Percentiles rank a stretch among this genome's conserved stretches.
phyloP scores from a whole-genome alignment of 2,113 vertebrate species.

The Callionymus lyra region DNA sequence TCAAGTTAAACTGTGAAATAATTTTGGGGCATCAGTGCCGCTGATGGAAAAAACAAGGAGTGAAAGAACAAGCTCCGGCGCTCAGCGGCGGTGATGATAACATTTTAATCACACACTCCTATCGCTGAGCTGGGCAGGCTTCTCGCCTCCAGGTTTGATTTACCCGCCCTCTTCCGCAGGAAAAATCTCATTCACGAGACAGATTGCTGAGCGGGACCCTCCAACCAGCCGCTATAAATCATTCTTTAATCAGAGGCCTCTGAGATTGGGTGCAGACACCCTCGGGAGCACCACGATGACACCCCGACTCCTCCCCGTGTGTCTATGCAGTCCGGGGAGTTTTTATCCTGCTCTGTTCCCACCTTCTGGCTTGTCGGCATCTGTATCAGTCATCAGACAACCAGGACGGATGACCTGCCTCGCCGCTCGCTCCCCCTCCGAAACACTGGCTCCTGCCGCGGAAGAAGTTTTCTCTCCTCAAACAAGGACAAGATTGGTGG shows the following conservation, averaged over 20 bases:
- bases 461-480: constrained; percentile 1
- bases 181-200: constrained; percentile 70
- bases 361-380: constrained; percentile 43
- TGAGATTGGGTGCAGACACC: constrained; percentile 54
- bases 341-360: constrained; percentile 39
- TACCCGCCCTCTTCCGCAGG: constrained; percentile 63
- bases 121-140: constrained; percentile 38
- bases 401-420: constrained; percentile 35
- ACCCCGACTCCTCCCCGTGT: constrained; percentile 49
- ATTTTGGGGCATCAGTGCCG: constrained; percentile 19
- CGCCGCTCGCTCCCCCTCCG: constrained; percentile 11
- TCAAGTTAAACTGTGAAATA: constrained; percentile 10
- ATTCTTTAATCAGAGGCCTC: constrained; percentile 74
- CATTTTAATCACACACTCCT: constrained; percentile 51
- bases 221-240: constrained; percentile 60
- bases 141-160: constrained; percentile 63
- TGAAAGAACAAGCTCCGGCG: constrained; percentile 27
- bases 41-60: constrained; percentile 8
- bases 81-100: constrained; percentile 48
- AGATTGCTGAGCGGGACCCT: constrained; percentile 63
- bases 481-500: constrained; percentile 11
- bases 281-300: constrained; percentile 48
- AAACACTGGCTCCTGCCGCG: too few relatives aligned
- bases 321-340: constrained; percentile 30
- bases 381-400: constrained; percentile 41